Conservation (phyloP, 2,113 vertebrate genomes). For the Saccopteryx leptura region DNA sequence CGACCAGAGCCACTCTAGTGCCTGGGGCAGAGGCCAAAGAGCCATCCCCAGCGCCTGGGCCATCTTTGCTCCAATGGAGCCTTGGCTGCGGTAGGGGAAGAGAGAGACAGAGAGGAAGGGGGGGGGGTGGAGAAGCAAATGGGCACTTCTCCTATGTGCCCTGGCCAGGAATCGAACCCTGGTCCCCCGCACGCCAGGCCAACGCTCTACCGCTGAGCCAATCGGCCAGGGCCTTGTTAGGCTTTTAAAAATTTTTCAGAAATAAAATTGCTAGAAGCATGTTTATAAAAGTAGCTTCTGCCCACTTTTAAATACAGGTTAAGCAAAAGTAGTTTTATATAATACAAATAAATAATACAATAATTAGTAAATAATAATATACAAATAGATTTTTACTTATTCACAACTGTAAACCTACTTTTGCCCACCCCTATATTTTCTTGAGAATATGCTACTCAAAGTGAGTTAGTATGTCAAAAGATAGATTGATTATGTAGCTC, state of each 20-base stretch:
- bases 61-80: no score
- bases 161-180: no score
- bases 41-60: no score
- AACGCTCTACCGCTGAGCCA: no score
- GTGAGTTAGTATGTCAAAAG: not conserved
- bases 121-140: no score
- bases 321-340: not conserved
- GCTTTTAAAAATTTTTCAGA: not conserved
- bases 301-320: not conserved
- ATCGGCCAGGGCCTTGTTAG: not conserved
- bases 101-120: no score
- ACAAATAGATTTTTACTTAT: not conserved
- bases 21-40: no score
- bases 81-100: no score
- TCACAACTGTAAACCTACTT: not conserved
- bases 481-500: not conserved
- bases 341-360: not conserved
- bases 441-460: constrained; percentile 9
- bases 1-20: no score
- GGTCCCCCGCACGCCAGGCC: no score
- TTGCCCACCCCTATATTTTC: constrained; percentile 17
- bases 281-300: not conserved
- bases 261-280: constrained; percentile 40
- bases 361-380: not conserved
- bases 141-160: no score